These are phyloP conservation scores for Lipotes vexillifer DNA, from an alignment of 2,113 vertebrate species.

Conservation along the genomic window DNA sequence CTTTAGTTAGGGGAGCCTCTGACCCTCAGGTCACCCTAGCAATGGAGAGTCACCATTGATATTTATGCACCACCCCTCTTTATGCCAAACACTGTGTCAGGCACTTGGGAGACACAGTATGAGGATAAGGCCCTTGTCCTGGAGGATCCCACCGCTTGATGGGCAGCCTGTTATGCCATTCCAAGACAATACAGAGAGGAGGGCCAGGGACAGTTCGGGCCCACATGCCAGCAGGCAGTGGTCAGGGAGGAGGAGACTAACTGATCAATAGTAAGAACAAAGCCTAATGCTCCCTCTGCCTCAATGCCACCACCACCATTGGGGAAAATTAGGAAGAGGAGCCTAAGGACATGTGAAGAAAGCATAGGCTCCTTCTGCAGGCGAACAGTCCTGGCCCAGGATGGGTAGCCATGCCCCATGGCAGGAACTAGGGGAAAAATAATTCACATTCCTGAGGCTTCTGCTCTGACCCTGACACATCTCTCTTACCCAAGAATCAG, in stretches of 20 bases:
- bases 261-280: not conserved
- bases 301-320: not conserved
- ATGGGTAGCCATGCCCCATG: not conserved
- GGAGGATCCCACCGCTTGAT: not conserved
- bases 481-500: conserved; percentile 16
- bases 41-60: not conserved
- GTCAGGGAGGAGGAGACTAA: not conserved
- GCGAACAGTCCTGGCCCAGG: not conserved
- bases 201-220: not conserved
- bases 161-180: not conserved
- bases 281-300: not conserved
- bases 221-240: not conserved
- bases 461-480: conserved; percentile 27
- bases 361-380: not conserved
- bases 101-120: not conserved
- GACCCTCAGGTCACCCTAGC: not conserved
- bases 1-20: not conserved
- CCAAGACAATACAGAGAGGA: not conserved
- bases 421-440: not conserved
- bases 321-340: not conserved
- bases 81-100: conserved; percentile 26
- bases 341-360: not conserved
- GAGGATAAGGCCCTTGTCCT: not conserved
- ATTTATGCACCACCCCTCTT: not conserved
- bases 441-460: conserved; percentile 50